Evolutionary conservation across 1,140 invertebrate genomes (phyloP), one percentile per base, ranked within the genome.

Genomic region (Drosophila busckii): DNA sequence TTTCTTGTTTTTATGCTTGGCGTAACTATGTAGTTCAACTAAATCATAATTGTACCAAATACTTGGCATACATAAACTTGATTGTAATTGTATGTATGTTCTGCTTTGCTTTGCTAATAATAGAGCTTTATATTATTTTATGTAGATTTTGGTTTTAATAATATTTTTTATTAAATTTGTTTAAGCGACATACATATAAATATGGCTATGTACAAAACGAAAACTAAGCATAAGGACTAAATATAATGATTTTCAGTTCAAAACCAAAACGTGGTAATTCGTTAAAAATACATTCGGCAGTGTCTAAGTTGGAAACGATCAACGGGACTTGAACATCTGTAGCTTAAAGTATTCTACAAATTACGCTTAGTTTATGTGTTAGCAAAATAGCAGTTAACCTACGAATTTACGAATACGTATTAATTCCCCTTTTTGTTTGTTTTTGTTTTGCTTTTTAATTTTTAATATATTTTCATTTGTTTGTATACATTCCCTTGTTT

Each of bases 341-440:
- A 41, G 16, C 28, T 56, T 19, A n/a, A 46, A 12, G n/a, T 46
- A 13, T 40, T 40, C 37, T 40, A 20, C 13, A 9, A 42, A 31
- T 50, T 58, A 37, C 46, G 31, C 23, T 62, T 59, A 58, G 22
- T 28, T 41, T 40, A 40, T 40, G 35, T 26, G 19, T 64, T 65
- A 58, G 61, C 69, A 78, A 75, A 65, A 78, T 70, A 78, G 46
- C 31, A 59, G 35, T 78, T 76, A 70, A 67, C 41, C 59, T 76
- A 68, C 35, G 23, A 26, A 26, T 61, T 59, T 67, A 20, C 26
- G 40, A 41, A 23, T 65, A 49, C 16, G 63, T 69, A 38, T 29
- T 54, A 25, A 12, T 31, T 20, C 29, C 63, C 22, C 46, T 55
- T 41, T 46, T 22, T 45, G 48, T 20, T 45, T 46, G 49, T 65